These are phyloP conservation scores for Ptychodera flava DNA, from an alignment of 35 echinoderm and acorn worm genomes.

Conservation along the genomic window DNA sequence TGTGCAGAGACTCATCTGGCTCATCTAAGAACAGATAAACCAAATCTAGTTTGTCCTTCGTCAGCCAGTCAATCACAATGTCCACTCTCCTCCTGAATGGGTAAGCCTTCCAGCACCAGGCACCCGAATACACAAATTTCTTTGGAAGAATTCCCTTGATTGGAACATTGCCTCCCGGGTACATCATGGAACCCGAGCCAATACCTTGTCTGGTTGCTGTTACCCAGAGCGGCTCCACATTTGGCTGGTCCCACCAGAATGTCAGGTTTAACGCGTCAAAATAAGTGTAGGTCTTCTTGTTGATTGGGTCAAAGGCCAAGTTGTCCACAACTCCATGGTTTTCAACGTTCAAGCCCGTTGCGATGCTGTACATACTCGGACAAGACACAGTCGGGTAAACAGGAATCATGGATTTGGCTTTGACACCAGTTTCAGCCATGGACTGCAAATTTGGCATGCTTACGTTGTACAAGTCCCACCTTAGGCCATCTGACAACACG, in stretches of 20 bases:
- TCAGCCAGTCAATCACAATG: conserved; percentile 55
- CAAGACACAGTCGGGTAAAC: conserved; percentile 62
- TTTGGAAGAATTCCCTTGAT: conserved; percentile 64
- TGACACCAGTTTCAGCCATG: conserved; percentile 64
- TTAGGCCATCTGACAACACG: conserved; percentile 62
- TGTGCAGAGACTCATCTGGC: conserved; percentile 68
- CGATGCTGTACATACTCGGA: conserved; percentile 71
- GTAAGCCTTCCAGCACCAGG: conserved; percentile 26
- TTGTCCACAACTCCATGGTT: conserved; percentile 45
- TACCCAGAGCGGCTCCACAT: conserved; percentile 76
- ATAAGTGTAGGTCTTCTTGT: too few relatives aligned
- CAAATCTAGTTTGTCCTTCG: conserved; percentile 61
- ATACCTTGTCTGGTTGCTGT: conserved; percentile 60
- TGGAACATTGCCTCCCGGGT: conserved; percentile 66
- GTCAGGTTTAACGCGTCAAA: conserved; percentile 45
- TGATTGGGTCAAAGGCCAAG: conserved; percentile 57
- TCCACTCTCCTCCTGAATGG: conserved; percentile 32
- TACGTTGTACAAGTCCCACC: conserved; percentile 61
- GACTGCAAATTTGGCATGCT: conserved; percentile 47
- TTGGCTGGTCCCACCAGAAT: conserved; percentile 73
- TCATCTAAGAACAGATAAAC: conserved; percentile 55
- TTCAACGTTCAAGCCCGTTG: conserved; percentile 40
- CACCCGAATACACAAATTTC: conserved; percentile 25
- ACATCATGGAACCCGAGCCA: conserved; percentile 60
- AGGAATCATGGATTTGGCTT: conserved; percentile 72